These are phyloP conservation scores for Clangula hyemalis DNA, from an alignment of 2,797 vertebrate species.

Conservation along the genomic window DNA sequence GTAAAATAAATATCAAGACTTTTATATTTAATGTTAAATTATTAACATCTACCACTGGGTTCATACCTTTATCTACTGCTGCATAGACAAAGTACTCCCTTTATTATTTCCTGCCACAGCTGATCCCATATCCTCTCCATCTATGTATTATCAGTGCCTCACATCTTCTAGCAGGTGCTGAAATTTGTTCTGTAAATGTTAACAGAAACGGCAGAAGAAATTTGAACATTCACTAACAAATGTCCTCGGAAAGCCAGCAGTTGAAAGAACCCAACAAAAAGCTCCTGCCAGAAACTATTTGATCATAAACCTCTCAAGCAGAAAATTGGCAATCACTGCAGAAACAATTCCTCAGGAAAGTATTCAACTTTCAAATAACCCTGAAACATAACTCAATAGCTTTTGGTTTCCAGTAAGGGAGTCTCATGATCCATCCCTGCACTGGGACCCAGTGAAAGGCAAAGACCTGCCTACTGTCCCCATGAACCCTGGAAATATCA, in stretches of 20 bases:
- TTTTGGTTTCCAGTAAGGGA: slow-evolving; percentile 60
- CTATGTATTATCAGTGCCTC: slow-evolving; percentile 47
- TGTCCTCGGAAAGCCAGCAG: slow-evolving; percentile 46
- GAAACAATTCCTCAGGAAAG: slow-evolving; percentile 79
- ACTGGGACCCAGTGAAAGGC: background rate
- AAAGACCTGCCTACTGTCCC: background rate
- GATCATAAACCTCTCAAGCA: slow-evolving; percentile 82
- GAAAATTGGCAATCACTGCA: slow-evolving; percentile 81
- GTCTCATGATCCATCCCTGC: background rate
- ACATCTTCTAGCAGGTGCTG: slow-evolving; percentile 57
- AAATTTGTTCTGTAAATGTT: slow-evolving; percentile 74
- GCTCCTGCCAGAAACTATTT: slow-evolving; percentile 66
- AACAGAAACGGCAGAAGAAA: slow-evolving; percentile 64
- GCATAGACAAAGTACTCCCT: slow-evolving; percentile 25
- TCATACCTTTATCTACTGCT: slow-evolving; percentile 28
- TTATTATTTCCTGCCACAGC: slow-evolving; percentile 62
- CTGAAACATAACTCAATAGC: slow-evolving; percentile 64
- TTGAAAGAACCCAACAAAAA: slow-evolving; percentile 71
- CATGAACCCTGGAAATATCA: background rate
- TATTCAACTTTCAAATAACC: slow-evolving; percentile 81
- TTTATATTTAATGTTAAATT: slow-evolving; percentile 28
- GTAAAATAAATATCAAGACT: slow-evolving; percentile 20
- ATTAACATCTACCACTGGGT: background rate
- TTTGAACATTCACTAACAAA: slow-evolving; percentile 52
- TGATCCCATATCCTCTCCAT: slow-evolving; percentile 49